Base-by-base conservation (phyloP, 1,140 invertebrate species). In the Micrasema minimum region DNA sequence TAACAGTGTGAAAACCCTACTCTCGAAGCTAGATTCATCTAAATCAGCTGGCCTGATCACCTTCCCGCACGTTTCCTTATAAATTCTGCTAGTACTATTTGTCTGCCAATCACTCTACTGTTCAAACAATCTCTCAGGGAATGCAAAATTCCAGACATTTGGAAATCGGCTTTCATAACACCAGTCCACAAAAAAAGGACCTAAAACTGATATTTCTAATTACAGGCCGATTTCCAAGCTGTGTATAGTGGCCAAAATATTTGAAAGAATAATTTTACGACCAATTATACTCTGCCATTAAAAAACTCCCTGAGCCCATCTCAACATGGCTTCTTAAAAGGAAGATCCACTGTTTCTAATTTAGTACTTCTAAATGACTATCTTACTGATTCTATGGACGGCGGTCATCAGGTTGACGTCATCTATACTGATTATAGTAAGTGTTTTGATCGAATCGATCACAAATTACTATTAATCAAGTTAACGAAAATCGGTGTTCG, bases 171-270 rank as follows among this genome's bases (percentile, higher is more conserved):
- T 18, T 51, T 48, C 38, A 53, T 77, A 14, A 74, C 65, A n/a
- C 77, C 75, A 0, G 65, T 78, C 7, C 43, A 70, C 68, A 78
- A 77, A 70, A 7, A 57, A 43, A 7, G 76, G 71, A 0, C 37
- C 64, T 41, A 75, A 76, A 72, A 26, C 35, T 2, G 10, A 53
- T 22, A 55, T 77, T 2, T 9, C 12, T 11, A 77, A 79, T 66
- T 78, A 77, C 43, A 76, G 75, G 53, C 76, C 72, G 9, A 77
- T 77, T 43, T 77, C 76, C 14, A 73, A 68, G 59, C 48, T 72
- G 18, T 72, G 7, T 38, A 72, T 72, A 37, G 35, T 64, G 2
- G 16, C 26, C 18, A 69, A 69, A 45, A 11, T 69, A 2, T 62
- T 69, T 14, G 67, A 69, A 46, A 67, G 3, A 55, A 67, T 67